Evolutionary conservation across 2,797 vertebrate genomes (phyloP).

Genomic region (Gadopsis marmoratus): DNA sequence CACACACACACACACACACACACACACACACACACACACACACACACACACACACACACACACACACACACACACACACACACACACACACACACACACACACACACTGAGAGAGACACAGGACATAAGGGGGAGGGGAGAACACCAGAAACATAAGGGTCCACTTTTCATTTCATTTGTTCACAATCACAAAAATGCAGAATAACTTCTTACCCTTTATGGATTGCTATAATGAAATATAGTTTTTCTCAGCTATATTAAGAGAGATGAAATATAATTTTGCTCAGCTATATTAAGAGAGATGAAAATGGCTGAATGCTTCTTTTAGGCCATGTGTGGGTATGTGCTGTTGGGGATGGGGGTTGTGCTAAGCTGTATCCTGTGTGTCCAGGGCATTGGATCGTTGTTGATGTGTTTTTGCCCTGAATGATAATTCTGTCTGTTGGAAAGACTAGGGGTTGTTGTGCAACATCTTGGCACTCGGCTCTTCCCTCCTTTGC

Average conservation of each 20-base stretch:
- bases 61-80: no score
- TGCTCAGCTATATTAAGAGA: conserved; percentile 27
- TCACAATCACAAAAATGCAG: not conserved
- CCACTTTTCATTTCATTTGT: not conserved
- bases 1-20: no score
- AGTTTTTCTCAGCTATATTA: not conserved
- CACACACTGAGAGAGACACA: no score
- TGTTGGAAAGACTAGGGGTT: conserved; percentile 80
- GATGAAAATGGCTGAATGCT: conserved; percentile 46
- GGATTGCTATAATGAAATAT: not conserved
- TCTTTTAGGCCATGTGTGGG: conserved; percentile 67
- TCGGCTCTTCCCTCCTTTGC: conserved; percentile 71
- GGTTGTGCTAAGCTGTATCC: conserved; percentile 67
- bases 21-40: no score
- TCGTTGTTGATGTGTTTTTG: conserved; percentile 73
- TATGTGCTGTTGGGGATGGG: conserved; percentile 60
- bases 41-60: no score
- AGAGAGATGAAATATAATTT: conserved; percentile 8
- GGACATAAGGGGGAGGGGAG: no score
- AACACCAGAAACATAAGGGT: no score
- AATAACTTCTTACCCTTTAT: not conserved
- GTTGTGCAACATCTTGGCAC: conserved; percentile 83
- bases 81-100: no score
- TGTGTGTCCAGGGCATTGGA: conserved; percentile 69
- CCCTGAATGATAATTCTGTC: conserved; percentile 81